phyloP scores from a whole-genome alignment of 2,888 invertebrate genomes.

The Hyposoter dolosus region DNA sequence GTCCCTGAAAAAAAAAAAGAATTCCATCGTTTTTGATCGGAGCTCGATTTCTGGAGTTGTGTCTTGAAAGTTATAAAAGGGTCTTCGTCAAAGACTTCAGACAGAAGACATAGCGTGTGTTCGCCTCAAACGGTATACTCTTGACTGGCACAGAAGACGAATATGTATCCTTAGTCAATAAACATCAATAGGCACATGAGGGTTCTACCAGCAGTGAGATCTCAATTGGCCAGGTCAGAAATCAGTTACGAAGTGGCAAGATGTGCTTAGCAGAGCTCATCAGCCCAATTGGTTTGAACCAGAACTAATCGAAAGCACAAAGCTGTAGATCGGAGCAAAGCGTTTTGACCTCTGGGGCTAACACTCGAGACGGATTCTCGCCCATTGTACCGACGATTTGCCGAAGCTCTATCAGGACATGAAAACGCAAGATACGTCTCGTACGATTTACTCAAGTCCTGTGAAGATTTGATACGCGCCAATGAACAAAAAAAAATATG shows the following conservation, averaged over 20 bases:
- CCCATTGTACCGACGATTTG: not conserved
- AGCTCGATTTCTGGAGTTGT: not conserved
- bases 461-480: not conserved
- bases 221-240: constrained; percentile 24
- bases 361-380: not conserved
- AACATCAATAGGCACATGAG: not conserved
- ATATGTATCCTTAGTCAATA: constrained; percentile 9
- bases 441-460: not conserved
- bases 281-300: not conserved
- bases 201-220: constrained; percentile 8
- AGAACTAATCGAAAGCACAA: constrained; percentile 23
- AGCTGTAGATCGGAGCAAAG: constrained; percentile 8
- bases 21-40: not conserved
- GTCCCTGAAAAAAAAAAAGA: not conserved
- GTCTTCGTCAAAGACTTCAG: not conserved
- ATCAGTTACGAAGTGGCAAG: not conserved
- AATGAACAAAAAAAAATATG: not conserved
- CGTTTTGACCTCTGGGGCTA: constrained; percentile 5
- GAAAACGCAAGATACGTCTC: not conserved
- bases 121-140: not conserved
- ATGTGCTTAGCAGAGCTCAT: constrained; percentile 18
- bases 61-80: not conserved
- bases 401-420: not conserved
- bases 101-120: not conserved
- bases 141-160: constrained; percentile 6